Evolutionary conservation across 2,888 invertebrate species (phyloP), one percentile per base, ranked within the genome.

Genomic region (Poecilobothrus nobilitatus): DNA sequence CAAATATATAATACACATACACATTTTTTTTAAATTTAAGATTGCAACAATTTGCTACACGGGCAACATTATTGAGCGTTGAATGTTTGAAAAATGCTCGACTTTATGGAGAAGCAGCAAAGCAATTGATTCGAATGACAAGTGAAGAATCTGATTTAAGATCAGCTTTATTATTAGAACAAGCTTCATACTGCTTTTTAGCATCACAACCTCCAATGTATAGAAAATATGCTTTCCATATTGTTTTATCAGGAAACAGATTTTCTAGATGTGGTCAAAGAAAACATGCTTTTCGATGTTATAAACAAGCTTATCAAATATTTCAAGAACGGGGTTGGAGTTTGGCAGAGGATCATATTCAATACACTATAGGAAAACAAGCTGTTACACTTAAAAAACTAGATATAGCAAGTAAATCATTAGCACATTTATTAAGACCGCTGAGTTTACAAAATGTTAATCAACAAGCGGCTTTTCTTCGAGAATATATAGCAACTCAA

Each of bases 131-230:
- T 74, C 88, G 95, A 71, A 94, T 97, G 92, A 96, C 96, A 12
- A 93, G 94, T 74, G 97, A 97, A 83, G 97, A 98, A 80, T 94
- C 95, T n/a, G 97, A 98, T 83, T 84, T 99, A 68, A 87, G 95
- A 69, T 95, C 95, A 73, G 98, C 97, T 9, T 84, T 99, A 77
- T 83, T 98, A 68, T 84, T 98, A 66, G 98, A 99, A 80, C 97
- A 97, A 81, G 97, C 97, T 0, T 91, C 97, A 0, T 91, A 95
- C 77, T 95, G 95, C 79, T 98, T 95, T 79, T 84, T 96, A 61
- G 84, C 83, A 5, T 79, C 81, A 5, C 82, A 84, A 64, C 84
- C 85, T 10, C 84, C 86, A 20, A 91, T 94, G 91, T 87, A 91
- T 73, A 86, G 97, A 68, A 97, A 97, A 81, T 97, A 95, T 80